Evolutionary conservation across 2,797 vertebrate genomes (phyloP).

Genomic region (Acropternis orthonyx): DNA sequence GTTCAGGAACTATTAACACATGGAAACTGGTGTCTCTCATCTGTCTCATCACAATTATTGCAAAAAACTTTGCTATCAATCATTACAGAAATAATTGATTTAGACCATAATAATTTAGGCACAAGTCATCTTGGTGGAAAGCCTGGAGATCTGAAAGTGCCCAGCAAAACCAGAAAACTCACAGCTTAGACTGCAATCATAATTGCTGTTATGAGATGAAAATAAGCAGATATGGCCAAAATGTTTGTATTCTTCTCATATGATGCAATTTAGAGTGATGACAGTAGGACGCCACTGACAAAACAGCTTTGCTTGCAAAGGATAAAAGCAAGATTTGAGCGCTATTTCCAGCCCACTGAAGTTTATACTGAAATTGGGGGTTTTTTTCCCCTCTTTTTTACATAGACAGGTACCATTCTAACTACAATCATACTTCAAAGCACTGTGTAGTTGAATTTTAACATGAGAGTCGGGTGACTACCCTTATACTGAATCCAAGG

Average conservation of each 20-base stretch:
- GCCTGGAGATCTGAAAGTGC: neutral
- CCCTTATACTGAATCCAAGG: slow-evolving; percentile 34
- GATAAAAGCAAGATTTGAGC: neutral
- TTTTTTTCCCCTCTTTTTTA: neutral
- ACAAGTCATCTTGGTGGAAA: neutral
- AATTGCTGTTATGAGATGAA: neutral
- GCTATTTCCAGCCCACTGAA: neutral
- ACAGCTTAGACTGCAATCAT: neutral
- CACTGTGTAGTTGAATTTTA: neutral
- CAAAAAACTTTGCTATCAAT: neutral
- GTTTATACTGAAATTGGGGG: neutral
- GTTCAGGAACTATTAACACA: neutral
- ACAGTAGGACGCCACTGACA: neutral
- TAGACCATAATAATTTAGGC: neutral
- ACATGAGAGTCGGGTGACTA: neutral
- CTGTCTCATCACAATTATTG: neutral
- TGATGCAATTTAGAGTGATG: neutral
- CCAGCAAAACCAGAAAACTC: neutral
- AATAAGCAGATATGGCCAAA: neutral
- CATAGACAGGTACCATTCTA: neutral
- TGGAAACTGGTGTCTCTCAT: neutral
- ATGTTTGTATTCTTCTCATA: neutral
- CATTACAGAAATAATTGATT: neutral
- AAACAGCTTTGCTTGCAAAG: neutral
- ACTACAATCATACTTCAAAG: slow-evolving; percentile 24